phyloP scores from a whole-genome alignment of 2,113 vertebrate genomes.

The Rhinopomastus cyanomelas region DNA sequence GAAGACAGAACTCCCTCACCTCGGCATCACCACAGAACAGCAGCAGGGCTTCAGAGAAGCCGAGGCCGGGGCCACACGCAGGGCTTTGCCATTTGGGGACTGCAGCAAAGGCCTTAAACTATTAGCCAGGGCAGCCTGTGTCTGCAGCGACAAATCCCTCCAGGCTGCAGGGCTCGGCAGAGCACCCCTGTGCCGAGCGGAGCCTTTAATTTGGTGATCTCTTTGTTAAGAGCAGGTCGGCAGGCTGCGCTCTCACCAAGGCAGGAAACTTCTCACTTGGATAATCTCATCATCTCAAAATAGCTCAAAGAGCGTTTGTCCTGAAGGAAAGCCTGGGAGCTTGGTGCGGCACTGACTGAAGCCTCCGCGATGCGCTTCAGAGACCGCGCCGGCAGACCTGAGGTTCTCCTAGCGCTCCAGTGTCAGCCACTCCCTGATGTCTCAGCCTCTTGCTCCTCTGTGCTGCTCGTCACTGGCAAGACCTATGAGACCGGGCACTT shows the following conservation, averaged over 20 bases:
- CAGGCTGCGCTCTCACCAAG: slow-evolving; percentile 12
- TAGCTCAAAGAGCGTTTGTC: slow-evolving; percentile 32
- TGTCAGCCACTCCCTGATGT: not conserved
- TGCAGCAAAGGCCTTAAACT: not conserved
- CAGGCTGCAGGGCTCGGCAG: not conserved
- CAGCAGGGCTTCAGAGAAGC: not conserved
- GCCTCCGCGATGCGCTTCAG: not conserved
- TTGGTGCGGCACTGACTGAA: not conserved
- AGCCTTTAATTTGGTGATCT: slow-evolving; percentile 50
- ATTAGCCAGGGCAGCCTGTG: not conserved
- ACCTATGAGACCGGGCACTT: not conserved
- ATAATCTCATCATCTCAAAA: slow-evolving; percentile 49
- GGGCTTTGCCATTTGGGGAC: not conserved
- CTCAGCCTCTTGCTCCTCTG: not conserved
- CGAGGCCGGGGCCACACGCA: not conserved
- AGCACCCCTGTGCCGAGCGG: not conserved
- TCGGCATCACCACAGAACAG: not conserved
- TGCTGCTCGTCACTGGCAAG: not conserved
- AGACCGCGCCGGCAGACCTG: not conserved
- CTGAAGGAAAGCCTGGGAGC: not conserved
- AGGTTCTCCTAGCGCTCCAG: not conserved
- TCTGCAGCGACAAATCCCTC: slow-evolving; percentile 36
- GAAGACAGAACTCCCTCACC: not conserved
- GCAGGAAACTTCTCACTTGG: slow-evolving; percentile 31
- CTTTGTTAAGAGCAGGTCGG: not conserved